Conservation (phyloP, 1,140 invertebrate species). For the Phocides pigmalion region DNA sequence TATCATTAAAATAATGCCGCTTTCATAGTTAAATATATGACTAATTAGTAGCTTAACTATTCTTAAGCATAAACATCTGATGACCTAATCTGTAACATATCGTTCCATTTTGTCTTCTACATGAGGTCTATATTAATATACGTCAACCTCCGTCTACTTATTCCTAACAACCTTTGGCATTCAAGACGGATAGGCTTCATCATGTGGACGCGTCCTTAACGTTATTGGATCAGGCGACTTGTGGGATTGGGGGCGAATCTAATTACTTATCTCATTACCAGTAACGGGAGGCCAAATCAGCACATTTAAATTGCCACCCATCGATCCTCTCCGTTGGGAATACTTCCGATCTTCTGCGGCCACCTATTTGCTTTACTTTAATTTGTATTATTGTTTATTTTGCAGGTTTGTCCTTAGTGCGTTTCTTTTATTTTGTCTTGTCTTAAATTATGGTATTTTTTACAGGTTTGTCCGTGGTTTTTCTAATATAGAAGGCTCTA, state of each 20-base stretch:
- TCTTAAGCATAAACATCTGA: no score
- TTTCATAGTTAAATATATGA: no score
- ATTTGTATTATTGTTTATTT: background rate
- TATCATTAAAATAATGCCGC: no score
- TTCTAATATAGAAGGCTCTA: no score
- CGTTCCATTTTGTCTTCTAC: no score
- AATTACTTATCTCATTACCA: slow-evolving; percentile 51
- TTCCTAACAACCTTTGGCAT: background rate
- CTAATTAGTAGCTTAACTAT: no score
- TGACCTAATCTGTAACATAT: no score
- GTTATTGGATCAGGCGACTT: slow-evolving; percentile 29
- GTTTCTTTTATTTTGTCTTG: no score
- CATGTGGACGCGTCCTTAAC: slow-evolving; percentile 17
- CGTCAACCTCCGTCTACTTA: background rate
- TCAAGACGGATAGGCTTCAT: background rate
- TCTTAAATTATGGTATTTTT: no score
- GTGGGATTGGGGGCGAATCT: slow-evolving; percentile 41
- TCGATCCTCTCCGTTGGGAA: slow-evolving; percentile 29
- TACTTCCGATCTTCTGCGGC: background rate
- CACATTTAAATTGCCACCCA: slow-evolving; percentile 54
- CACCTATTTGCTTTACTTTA: background rate
- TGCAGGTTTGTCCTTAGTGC: no score
- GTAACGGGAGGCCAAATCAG: slow-evolving; percentile 48
- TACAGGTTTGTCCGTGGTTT: no score
- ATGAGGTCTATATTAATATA: no score